Conservation (phyloP, 2,888 invertebrate species). For the Psylliodes chrysocephalus region DNA sequence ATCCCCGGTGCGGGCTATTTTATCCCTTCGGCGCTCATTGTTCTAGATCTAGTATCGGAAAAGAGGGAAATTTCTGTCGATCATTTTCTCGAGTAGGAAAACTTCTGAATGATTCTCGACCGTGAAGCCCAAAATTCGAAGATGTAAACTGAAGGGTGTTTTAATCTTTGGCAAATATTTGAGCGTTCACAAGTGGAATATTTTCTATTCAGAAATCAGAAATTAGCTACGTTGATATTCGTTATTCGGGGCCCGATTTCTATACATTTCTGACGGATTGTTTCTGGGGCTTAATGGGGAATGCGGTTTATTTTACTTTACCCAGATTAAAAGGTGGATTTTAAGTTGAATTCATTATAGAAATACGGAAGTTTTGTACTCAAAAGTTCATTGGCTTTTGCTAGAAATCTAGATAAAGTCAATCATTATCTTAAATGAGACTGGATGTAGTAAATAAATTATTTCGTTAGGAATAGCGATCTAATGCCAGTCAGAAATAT, state of each 20-base stretch:
- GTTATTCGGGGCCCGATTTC: slow-evolving; percentile 18
- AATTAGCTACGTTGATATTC: slow-evolving; percentile 41
- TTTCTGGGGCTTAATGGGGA: background rate
- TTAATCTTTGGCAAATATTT: slow-evolving; percentile 52
- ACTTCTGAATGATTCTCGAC: slow-evolving; percentile 37
- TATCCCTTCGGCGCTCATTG: background rate
- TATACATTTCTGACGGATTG: slow-evolving; percentile 21
- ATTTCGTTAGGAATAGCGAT: too few species aligned
- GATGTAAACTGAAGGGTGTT: slow-evolving; percentile 50
- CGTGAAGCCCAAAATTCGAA: slow-evolving; percentile 41
- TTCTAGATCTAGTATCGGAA: background rate
- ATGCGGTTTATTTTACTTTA: background rate
- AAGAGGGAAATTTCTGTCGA: background rate
- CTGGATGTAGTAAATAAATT: too few species aligned
- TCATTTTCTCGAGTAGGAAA: slow-evolving; percentile 11
- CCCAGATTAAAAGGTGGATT: background rate
- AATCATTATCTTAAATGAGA: too few species aligned
- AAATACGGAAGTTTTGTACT: too few species aligned
- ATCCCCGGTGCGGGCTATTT: background rate
- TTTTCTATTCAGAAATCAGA: slow-evolving; percentile 45
- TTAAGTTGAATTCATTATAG: too few species aligned
- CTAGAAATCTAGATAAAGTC: too few species aligned
- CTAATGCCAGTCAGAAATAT: too few species aligned
- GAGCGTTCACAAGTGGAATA: slow-evolving; percentile 45
- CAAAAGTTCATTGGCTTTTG: too few species aligned